phyloP scores from a whole-genome alignment of 2,113 vertebrate species.

The Atlantisia rogersi region DNA sequence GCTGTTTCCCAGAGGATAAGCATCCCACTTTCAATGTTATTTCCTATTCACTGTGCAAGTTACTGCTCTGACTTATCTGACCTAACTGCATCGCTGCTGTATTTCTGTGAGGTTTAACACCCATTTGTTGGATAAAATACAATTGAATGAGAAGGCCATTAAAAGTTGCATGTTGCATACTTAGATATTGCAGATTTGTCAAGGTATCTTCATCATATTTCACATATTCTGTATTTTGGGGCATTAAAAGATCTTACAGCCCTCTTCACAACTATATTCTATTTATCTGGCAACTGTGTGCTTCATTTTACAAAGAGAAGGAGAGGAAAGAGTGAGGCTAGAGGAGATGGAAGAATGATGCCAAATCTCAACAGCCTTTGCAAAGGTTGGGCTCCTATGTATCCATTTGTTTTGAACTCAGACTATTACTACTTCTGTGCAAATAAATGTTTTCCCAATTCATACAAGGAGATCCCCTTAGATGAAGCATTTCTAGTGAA shows the following conservation, averaged over 20 bases:
- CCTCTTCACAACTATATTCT: background rate
- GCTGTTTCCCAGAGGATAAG: background rate
- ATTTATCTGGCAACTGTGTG: background rate
- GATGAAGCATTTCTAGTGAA: background rate
- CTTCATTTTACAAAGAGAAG: background rate
- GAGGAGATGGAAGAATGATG: background rate
- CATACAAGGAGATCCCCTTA: background rate
- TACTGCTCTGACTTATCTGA: background rate
- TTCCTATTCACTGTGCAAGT: background rate
- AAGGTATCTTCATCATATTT: background rate
- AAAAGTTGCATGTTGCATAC: background rate
- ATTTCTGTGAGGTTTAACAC: background rate
- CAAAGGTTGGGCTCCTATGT: background rate
- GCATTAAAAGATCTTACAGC: background rate
- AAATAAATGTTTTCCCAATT: background rate
- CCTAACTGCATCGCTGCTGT: background rate
- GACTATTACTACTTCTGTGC: rapidly evolving
- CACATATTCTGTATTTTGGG: background rate
- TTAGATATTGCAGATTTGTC: background rate
- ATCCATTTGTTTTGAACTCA: background rate
- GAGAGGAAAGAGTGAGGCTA: background rate
- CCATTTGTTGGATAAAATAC: background rate
- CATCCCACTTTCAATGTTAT: background rate
- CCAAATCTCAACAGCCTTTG: background rate
- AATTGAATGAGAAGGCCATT: background rate